Evolutionary conservation across 2,888 invertebrate species (phyloP), one percentile per base, ranked within the genome.

Genomic region (Seira sanloemensis): DNA sequence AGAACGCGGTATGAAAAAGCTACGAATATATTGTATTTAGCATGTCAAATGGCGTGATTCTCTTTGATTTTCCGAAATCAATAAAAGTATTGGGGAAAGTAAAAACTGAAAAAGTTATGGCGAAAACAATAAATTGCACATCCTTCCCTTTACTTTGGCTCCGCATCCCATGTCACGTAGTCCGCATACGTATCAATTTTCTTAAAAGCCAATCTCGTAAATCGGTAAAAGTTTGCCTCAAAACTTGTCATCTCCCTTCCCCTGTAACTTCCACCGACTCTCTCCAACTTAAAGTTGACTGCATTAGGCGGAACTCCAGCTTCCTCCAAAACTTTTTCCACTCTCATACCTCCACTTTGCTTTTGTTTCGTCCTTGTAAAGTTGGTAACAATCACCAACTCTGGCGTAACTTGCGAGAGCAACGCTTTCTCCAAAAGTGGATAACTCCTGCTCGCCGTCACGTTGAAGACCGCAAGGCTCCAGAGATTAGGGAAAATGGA

Each of bases 131-230:
- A 37, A 37, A 12, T 37, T 37, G 37, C 37, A 12, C 12, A 37
- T 37, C 12, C 37, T 7, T 37, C 37, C 2, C 19, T 37, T 69
- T 62, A 69, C 50, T 81, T 75, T 1, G 75, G 81, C n/a, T 75
- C 37, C 12, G 81, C 68, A 73, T 83, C 84, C 78, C 78, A 84
- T n/a, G 46, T 74, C 19, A 84, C 68, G 37, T 84, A 84, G 46
- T 84, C 84, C 9, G 78, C 65, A 50, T 84, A 84, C n/a, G 84
- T 78, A 26, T 84, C 84, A 24, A 78, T 46, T 23, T 78, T 84
- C n/a, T 75, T 54, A 68, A 84, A 84, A 21, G 69, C 84, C 2
- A 79, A 46, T 79, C 78, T 67, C 2, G 24, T 72, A 25, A 65
- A 84, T 23, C 84, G 67, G 46, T 76, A 66, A 62, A 69, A 84